Conservation (phyloP, 2,113 vertebrate genomes). For the Bos javanicus region DNA sequence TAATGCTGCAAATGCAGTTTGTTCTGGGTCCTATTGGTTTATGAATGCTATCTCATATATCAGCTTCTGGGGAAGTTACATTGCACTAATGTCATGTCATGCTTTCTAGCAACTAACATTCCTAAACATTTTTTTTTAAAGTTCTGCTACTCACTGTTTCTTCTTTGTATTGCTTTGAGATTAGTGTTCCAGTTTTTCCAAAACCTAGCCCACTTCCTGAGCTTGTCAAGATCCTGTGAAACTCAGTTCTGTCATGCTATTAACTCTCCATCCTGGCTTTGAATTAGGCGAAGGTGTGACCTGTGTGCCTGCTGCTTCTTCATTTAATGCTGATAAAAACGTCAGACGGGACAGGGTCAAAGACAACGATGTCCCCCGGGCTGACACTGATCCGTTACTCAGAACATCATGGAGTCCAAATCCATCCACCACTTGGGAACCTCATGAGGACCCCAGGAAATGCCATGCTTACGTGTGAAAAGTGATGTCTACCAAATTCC, state of each 20-base stretch:
- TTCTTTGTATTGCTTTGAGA: slow-evolving; percentile 22
- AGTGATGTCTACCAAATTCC: background rate
- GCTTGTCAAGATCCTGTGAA: slow-evolving; percentile 5
- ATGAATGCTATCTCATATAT: background rate
- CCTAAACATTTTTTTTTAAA: background rate
- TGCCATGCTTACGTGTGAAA: background rate
- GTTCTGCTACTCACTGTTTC: background rate
- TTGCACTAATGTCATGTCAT: background rate
- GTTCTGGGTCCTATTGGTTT: background rate
- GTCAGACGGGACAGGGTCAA: background rate
- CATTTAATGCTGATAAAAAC: background rate
- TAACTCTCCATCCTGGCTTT: background rate
- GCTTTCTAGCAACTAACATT: slow-evolving; percentile 31
- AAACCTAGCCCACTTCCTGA: background rate
- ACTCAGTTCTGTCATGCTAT: background rate
- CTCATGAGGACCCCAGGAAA: background rate
- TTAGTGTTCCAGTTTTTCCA: background rate
- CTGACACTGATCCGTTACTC: background rate
- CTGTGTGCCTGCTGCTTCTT: background rate
- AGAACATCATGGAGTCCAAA: background rate
- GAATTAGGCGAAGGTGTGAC: background rate
- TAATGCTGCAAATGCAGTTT: background rate
- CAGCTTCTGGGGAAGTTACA: background rate
- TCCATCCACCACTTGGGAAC: background rate
- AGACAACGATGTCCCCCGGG: background rate